Conservation (phyloP, 2,797 vertebrate genomes). For the Discoglossus pictus region DNA sequence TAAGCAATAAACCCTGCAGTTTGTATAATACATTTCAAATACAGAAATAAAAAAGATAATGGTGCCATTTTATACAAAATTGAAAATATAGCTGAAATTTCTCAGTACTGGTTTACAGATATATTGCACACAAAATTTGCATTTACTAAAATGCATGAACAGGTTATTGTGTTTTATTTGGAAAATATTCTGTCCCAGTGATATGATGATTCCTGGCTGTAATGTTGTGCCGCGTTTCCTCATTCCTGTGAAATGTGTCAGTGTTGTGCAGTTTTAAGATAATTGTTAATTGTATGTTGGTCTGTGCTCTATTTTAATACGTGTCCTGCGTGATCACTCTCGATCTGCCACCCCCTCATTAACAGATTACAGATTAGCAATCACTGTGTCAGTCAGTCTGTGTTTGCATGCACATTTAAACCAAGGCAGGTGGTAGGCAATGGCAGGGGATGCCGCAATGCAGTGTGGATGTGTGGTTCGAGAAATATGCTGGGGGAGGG, state of each 20-base stretch:
- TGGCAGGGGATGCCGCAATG: slow-evolving; percentile 43
- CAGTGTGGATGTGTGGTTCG: slow-evolving; percentile 7
- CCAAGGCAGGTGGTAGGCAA: slow-evolving; percentile 18
- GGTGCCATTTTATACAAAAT: no score
- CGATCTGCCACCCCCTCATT: slow-evolving; percentile 40
- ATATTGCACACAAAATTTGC: no score
- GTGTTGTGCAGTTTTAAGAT: slow-evolving; percentile 37
- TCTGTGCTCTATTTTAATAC: slow-evolving; percentile 32
- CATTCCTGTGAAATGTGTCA: slow-evolving; percentile 25
- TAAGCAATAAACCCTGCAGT: no score
- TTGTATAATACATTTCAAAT: no score
- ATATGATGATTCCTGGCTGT: no score
- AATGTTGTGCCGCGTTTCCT: no score
- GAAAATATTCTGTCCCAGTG: no score
- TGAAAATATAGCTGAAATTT: no score
- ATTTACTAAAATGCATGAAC: no score
- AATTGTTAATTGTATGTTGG: slow-evolving; percentile 40
- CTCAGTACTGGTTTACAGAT: no score
- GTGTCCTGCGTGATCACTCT: slow-evolving; percentile 42
- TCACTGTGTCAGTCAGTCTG: slow-evolving; percentile 36
- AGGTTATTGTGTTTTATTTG: no score
- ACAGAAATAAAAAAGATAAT: no score
- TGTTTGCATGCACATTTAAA: slow-evolving; percentile 21
- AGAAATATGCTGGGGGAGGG: not conserved
- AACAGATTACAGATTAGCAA: slow-evolving; percentile 45